Conservation (phyloP, 2,797 vertebrate genomes). For the Cetoscarus ocellatus region DNA sequence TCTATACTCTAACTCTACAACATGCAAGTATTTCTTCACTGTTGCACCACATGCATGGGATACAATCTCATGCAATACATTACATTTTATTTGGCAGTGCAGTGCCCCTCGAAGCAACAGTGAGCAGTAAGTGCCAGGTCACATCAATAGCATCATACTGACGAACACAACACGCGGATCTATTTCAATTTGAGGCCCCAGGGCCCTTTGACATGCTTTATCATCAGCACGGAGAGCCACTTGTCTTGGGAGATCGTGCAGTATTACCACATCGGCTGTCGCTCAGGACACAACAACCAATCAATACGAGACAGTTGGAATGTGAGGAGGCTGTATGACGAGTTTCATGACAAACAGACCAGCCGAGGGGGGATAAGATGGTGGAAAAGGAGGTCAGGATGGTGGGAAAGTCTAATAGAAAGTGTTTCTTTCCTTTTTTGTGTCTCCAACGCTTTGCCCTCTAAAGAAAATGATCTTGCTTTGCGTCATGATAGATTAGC, state of each 20-base stretch:
- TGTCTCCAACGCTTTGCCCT: background rate
- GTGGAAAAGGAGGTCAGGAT: slow-evolving; percentile 1
- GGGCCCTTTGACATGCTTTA: slow-evolving; percentile 47
- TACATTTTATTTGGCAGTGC: background rate
- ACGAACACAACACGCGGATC: slow-evolving; percentile 38
- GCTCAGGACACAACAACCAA: slow-evolving; percentile 57
- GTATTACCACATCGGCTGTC: slow-evolving; percentile 51
- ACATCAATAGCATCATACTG: slow-evolving; percentile 37
- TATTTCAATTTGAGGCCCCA: slow-evolving; percentile 58
- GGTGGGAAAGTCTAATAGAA: background rate
- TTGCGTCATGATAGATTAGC: background rate
- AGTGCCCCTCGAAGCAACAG: slow-evolving; percentile 6
- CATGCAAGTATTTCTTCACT: background rate
- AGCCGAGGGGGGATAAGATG: slow-evolving; percentile 5
- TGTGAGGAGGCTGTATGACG: slow-evolving; percentile 23
- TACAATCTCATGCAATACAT: background rate
- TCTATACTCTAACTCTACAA: background rate
- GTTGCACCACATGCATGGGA: slow-evolving; percentile 3
- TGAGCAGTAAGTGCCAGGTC: slow-evolving; percentile 26
- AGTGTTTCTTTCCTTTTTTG: background rate
- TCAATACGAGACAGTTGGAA: slow-evolving; percentile 53
- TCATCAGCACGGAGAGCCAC: slow-evolving; percentile 44
- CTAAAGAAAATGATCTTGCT: background rate
- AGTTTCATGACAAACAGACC: slow-evolving; percentile 3
- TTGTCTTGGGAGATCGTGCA: slow-evolving; percentile 45